Evolutionary conservation across 2,113 vertebrate genomes (phyloP).

Genomic region (Chauna torquata): DNA sequence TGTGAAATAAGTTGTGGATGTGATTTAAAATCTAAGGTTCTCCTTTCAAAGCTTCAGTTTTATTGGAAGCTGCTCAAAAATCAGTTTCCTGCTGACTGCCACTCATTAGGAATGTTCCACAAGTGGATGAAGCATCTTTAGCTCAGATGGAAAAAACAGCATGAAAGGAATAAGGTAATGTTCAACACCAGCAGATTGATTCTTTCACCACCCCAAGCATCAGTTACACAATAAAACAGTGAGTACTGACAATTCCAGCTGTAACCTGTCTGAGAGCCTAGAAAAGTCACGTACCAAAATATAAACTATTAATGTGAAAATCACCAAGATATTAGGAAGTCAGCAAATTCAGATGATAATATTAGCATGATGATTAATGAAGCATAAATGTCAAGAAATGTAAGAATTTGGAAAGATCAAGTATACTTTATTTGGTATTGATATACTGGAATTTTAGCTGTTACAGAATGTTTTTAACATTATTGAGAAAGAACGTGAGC

Average conservation of each 20-base stretch:
- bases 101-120: not conserved
- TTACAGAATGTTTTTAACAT: not conserved
- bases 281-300: not conserved
- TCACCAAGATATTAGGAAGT: not conserved
- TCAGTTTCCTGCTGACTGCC: not conserved
- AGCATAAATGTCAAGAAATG: not conserved
- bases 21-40: not conserved
- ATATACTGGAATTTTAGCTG: not conserved
- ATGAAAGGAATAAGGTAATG: not conserved
- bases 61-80: not conserved
- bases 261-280: not conserved
- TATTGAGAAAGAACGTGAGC: not conserved
- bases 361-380: not conserved
- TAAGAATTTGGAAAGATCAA: not conserved
- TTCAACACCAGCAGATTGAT: not conserved
- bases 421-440: not conserved
- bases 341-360: not conserved
- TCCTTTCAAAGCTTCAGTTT: not conserved
- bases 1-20: not conserved
- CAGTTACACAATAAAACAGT: not conserved
- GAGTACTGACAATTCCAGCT: not conserved
- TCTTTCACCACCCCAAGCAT: not conserved
- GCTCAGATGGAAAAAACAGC: not conserved
- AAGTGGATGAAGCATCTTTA: not conserved
- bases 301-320: not conserved